These are phyloP conservation scores for Pectinophora gossypiella DNA, from an alignment of 1,140 invertebrate genomes.

Conservation along the genomic window DNA sequence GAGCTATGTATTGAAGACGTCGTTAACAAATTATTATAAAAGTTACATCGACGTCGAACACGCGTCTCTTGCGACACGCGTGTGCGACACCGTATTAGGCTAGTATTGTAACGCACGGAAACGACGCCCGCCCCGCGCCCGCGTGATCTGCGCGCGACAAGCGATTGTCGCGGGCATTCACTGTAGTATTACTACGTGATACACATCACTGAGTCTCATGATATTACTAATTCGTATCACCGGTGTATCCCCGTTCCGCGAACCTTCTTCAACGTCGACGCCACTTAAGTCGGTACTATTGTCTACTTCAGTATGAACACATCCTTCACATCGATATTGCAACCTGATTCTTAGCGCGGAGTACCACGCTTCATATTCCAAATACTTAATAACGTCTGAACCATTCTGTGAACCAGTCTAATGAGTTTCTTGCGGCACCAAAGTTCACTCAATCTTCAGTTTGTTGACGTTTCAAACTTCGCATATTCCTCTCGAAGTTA, in stretches of 20 bases:
- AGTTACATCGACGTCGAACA: not conserved
- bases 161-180: not conserved
- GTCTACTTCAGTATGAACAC: too few species aligned
- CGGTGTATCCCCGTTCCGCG: not conserved
- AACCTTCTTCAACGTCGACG: too few species aligned
- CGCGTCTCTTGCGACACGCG: not conserved
- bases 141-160: not conserved
- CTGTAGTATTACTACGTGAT: not conserved
- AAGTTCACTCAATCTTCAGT: too few species aligned
- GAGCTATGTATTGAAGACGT: conserved; percentile 1
- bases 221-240: not conserved
- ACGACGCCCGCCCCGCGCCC: not conserved
- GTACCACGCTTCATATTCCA: too few species aligned
- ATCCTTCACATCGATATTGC: too few species aligned
- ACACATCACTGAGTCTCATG: not conserved
- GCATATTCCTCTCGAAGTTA: too few species aligned
- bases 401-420: too few species aligned
- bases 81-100: not conserved
- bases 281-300: too few species aligned
- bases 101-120: not conserved
- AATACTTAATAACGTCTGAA: too few species aligned
- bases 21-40: conserved; percentile 2
- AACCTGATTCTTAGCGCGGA: too few species aligned
- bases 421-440: too few species aligned
- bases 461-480: too few species aligned